Conservation (phyloP, 2,888 invertebrate species). For the Clistopyga incitator region DNA sequence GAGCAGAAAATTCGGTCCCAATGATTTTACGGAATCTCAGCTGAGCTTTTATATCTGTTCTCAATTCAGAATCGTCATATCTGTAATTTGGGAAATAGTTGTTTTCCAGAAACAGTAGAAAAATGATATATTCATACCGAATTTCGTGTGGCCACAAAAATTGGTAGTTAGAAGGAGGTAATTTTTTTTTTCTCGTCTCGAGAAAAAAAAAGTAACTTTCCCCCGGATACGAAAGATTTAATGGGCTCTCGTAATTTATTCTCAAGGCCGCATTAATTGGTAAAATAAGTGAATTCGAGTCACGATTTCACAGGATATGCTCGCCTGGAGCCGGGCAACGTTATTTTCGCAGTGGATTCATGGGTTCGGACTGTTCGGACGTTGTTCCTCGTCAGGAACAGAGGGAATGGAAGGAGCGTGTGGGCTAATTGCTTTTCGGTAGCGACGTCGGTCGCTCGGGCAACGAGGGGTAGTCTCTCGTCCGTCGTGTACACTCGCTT, state of each 20-base stretch:
- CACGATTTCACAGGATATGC: background rate
- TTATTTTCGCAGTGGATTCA: constrained; percentile 27
- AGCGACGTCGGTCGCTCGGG: constrained; percentile 56
- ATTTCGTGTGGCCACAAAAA: background rate
- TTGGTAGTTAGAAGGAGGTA: background rate
- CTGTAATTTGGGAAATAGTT: background rate
- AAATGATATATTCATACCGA: background rate
- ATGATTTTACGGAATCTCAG: too few relatives aligned
- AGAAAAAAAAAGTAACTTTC: background rate
- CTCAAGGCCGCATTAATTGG: background rate
- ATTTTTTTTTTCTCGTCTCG: background rate
- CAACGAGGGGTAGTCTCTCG: constrained; percentile 43
- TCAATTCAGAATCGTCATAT: background rate
- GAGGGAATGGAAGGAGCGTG: constrained; percentile 3
- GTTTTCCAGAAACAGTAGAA: background rate
- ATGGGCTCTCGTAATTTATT: background rate
- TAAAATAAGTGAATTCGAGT: constrained; percentile 3
- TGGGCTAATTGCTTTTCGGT: constrained; percentile 47
- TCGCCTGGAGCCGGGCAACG: background rate
- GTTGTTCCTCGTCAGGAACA: constrained; percentile 7
- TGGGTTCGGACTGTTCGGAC: constrained; percentile 6
- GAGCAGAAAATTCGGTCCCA: too few relatives aligned
- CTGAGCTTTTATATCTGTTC: background rate
- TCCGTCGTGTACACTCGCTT: constrained; percentile 40
- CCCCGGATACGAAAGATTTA: background rate